Evolutionary conservation across 2,797 vertebrate genomes (phyloP).

Genomic region (Coccyzus lansbergi): DNA sequence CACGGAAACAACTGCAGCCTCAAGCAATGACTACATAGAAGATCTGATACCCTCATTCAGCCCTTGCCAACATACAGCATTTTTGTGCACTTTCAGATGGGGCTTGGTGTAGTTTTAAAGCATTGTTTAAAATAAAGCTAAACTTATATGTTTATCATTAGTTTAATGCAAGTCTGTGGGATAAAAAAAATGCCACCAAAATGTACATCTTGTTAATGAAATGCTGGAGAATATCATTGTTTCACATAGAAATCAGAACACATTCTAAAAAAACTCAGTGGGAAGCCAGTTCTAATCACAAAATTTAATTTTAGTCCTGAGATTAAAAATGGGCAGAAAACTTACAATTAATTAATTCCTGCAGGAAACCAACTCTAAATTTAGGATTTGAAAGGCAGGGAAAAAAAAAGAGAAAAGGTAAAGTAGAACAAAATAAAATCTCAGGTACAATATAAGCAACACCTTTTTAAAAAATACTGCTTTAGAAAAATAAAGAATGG

Average conservation of each 20-base stretch:
- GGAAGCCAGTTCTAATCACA: conserved; percentile 45
- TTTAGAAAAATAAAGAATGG: not conserved
- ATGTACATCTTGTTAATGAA: not conserved
- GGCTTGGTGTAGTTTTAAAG: not conserved
- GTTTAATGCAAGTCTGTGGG: not conserved
- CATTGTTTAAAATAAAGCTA: conserved; percentile 44
- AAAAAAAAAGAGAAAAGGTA: not conserved
- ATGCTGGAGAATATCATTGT: not conserved
- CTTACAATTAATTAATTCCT: conserved; percentile 51
- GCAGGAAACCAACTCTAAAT: not conserved
- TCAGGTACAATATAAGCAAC: not conserved
- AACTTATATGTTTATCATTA: conserved; percentile 37
- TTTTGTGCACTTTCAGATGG: not conserved
- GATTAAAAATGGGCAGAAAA: conserved; percentile 24
- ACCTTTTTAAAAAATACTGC: not conserved
- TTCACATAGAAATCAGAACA: conserved; percentile 9
- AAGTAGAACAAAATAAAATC: not conserved
- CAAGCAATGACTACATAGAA: not conserved
- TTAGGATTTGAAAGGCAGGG: not conserved
- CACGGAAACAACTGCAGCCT: conserved; percentile 8
- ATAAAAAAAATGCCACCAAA: not conserved
- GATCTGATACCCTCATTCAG: not conserved
- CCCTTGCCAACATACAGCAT: not conserved
- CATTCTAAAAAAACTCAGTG: conserved; percentile 50
- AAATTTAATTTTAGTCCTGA: conserved; percentile 47